phyloP scores from a whole-genome alignment of 2,888 invertebrate genomes.

The Glaucopsyche alexis region DNA sequence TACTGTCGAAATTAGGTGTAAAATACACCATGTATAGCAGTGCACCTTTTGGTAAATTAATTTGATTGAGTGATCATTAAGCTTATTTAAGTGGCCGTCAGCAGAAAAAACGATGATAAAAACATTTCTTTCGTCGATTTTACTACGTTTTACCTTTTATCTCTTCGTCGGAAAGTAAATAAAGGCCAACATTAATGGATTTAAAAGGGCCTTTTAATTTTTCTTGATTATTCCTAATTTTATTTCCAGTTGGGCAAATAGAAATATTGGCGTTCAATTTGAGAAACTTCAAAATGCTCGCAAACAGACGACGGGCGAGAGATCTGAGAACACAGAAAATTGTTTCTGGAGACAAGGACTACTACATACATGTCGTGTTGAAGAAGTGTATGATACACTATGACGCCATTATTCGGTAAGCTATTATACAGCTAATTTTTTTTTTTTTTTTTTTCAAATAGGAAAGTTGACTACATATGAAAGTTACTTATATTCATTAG shows the following conservation, averaged over 20 bases:
- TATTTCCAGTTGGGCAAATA: constrained; percentile 71
- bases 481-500: too few species aligned
- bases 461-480: too few species aligned
- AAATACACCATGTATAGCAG: too few species aligned
- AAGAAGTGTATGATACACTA: constrained; percentile 69
- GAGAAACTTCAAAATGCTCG: constrained; percentile 61
- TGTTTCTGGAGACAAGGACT: constrained; percentile 40
- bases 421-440: not conserved
- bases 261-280: constrained; percentile 70
- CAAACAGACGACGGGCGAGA: constrained; percentile 51
- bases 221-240: constrained; percentile 11
- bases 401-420: constrained; percentile 67
- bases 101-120: not conserved
- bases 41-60: not conserved
- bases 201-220: constrained; percentile 26
- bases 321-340: constrained; percentile 44
- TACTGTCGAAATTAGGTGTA: too few species aligned
- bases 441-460: too few species aligned
- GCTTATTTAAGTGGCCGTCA: not conserved
- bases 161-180: constrained; percentile 7
- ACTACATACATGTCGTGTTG: constrained; percentile 52
- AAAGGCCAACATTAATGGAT: not conserved
- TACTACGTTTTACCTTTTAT: constrained; percentile 8
- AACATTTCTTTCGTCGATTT: not conserved
- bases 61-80: not conserved